phyloP scores from a whole-genome alignment of 1,140 invertebrate species.

The Gonatopus flavifemur region DNA sequence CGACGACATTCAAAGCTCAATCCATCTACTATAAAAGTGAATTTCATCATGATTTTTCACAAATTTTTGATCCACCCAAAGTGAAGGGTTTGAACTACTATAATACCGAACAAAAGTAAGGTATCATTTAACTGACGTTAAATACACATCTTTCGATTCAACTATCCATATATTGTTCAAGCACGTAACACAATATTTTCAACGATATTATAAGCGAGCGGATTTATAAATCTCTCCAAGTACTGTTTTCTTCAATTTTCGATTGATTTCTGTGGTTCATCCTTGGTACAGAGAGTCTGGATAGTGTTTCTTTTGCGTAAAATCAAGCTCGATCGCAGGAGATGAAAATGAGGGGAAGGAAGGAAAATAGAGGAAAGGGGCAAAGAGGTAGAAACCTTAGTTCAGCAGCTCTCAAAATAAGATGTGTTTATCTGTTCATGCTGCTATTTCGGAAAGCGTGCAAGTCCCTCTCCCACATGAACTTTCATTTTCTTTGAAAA shows the following conservation, averaged over 20 bases:
- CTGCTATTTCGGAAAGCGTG: slow-evolving; percentile 41
- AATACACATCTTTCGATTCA: no score
- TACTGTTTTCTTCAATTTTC: slow-evolving; percentile 19
- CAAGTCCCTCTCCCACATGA: slow-evolving; percentile 32
- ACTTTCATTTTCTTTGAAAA: slow-evolving; percentile 23
- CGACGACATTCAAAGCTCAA: slow-evolving; percentile 4
- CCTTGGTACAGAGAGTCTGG: slow-evolving; percentile 31
- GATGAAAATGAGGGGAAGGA: slow-evolving; percentile 10
- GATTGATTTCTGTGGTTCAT: slow-evolving; percentile 25
- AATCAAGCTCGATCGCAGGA: slow-evolving; percentile 19
- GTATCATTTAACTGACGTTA: no score
- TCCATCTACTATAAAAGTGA: neutral
- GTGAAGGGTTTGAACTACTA: no score
- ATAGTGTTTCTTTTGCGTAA: slow-evolving; percentile 40
- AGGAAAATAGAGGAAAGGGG: neutral
- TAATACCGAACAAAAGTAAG: no score
- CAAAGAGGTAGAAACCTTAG: slow-evolving; percentile 2
- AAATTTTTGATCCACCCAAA: neutral
- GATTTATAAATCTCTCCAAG: no score
- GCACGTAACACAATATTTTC: no score
- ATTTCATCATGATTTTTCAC: neutral
- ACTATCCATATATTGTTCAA: no score
- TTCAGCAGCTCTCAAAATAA: slow-evolving; percentile 37
- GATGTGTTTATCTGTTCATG: slow-evolving; percentile 42
- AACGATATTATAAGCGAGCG: no score